Evolutionary conservation across 2,888 invertebrate species (phyloP).

Genomic region (Xanthia icteritia): DNA sequence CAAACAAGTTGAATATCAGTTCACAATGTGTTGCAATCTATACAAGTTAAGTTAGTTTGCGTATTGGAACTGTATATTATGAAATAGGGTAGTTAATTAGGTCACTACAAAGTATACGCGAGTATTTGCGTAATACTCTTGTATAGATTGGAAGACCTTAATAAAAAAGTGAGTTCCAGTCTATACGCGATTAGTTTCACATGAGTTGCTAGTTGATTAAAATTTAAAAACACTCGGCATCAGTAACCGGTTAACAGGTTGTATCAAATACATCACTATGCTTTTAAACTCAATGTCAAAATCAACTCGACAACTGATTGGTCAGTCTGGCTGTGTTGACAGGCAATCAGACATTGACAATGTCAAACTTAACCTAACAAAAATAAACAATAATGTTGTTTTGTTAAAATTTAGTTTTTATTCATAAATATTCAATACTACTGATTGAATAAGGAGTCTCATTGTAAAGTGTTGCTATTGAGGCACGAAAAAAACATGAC

Average conservation of each 20-base stretch:
- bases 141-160: too few species aligned
- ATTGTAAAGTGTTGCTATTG: background rate
- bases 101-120: too few species aligned
- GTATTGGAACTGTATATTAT: too few species aligned
- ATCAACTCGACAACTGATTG: background rate
- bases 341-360: background rate
- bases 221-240: background rate
- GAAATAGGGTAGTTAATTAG: too few species aligned
- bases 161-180: too few species aligned
- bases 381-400: conserved; percentile 18
- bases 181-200: too few species aligned
- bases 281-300: too few species aligned
- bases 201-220: background rate
- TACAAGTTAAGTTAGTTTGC: too few species aligned
- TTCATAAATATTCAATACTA: background rate
- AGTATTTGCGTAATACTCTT: too few species aligned
- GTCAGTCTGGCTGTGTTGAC: background rate
- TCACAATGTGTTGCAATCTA: too few species aligned
- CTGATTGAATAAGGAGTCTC: background rate
- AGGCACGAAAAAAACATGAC: conserved; percentile 22
- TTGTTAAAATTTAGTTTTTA: background rate
- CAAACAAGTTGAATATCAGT: too few species aligned
- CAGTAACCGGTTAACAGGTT: background rate
- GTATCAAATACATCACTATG: too few species aligned
- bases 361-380: background rate